Percentiles rank a stretch among this genome's conserved stretches.
phyloP scores from a whole-genome alignment of 1,140 invertebrate genomes.

The Stegodyphus mimosarum region DNA sequence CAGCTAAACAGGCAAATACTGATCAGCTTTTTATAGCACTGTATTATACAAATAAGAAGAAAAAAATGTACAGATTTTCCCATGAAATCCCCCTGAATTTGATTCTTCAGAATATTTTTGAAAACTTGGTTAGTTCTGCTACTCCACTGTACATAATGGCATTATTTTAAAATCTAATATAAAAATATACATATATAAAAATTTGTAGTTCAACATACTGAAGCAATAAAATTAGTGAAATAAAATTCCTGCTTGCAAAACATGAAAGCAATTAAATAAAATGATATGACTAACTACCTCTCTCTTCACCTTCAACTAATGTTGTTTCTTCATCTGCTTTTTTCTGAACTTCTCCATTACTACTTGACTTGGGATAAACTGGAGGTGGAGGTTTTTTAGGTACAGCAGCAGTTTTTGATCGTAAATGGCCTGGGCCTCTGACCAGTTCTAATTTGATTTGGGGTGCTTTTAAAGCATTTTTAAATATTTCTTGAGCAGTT shows the following conservation, averaged over 20 bases:
- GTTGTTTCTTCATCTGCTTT: constrained; percentile 15
- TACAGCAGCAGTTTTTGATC: constrained; percentile 5
- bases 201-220: too few species aligned
- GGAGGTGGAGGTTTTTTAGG: constrained; percentile 49
- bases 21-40: too few species aligned
- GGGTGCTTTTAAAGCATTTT: constrained; percentile 76
- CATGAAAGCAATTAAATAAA: neutral
- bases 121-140: too few species aligned
- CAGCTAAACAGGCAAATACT: too few species aligned
- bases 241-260: neutral
- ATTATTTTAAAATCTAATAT: too few species aligned
- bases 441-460: constrained; percentile 77
- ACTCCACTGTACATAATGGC: too few species aligned
- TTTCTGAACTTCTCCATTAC: neutral
- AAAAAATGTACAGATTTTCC: too few species aligned
- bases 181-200: too few species aligned
- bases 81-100: too few species aligned
- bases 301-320: constrained; percentile 51
- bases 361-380: constrained; percentile 42
- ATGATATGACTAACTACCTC: constrained; percentile 18
- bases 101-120: too few species aligned
- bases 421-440: constrained; percentile 65
- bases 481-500: constrained; percentile 82
- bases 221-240: neutral
- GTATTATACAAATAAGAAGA: too few species aligned